phyloP scores from a whole-genome alignment of 2,888 invertebrate species.

The Scaptomyza flava region DNA sequence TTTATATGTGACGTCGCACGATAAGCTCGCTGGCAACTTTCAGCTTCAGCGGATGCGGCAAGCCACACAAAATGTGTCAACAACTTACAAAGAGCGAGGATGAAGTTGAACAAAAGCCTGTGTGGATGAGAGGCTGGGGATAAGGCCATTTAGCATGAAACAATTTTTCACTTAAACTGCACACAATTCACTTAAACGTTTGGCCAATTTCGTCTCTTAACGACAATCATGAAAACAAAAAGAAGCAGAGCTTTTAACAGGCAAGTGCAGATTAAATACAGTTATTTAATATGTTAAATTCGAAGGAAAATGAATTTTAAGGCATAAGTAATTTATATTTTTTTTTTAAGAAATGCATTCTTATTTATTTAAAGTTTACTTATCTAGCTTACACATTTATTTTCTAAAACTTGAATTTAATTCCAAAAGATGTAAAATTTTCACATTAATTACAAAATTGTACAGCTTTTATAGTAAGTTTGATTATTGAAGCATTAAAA shows the following conservation, averaged over 20 bases:
- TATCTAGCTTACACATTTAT: not conserved
- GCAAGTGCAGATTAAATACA: slow-evolving; percentile 7
- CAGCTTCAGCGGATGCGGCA: slow-evolving; percentile 40
- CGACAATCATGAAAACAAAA: slow-evolving; percentile 1
- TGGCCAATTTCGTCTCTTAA: slow-evolving; percentile 15
- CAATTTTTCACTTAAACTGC: slow-evolving; percentile 52
- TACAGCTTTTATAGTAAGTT: too few species aligned
- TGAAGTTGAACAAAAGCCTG: not conserved
- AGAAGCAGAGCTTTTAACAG: not conserved
- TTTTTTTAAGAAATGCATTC: not conserved
- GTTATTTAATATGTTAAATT: not conserved
- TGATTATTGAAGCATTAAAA: too few species aligned
- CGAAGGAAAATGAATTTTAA: not conserved
- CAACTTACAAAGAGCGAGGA: slow-evolving; percentile 1
- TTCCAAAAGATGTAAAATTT: not conserved
- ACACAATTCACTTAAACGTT: slow-evolving; percentile 57
- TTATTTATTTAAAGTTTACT: not conserved
- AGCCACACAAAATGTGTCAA: slow-evolving; percentile 45
- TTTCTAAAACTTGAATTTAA: not conserved
- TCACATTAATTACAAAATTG: not conserved
- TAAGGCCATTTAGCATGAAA: slow-evolving; percentile 1
- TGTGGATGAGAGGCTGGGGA: not conserved
- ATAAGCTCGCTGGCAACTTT: slow-evolving; percentile 54
- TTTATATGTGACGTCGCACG: slow-evolving; percentile 50
- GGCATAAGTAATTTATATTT: not conserved